phyloP scores from a whole-genome alignment of 2,888 invertebrate genomes.

The Steinernema carpocapsae region DNA sequence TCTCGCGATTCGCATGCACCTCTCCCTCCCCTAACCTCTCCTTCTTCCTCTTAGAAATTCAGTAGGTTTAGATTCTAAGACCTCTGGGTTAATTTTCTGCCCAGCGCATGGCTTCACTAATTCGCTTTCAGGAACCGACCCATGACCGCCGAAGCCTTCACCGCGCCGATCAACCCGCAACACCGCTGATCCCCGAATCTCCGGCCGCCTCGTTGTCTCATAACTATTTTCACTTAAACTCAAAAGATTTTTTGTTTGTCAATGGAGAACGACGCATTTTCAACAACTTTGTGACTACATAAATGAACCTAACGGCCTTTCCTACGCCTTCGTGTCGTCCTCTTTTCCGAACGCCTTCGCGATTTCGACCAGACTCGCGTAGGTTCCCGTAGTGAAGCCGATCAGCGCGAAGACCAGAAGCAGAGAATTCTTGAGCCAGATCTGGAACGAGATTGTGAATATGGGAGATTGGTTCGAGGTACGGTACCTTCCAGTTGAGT shows the following conservation, averaged over 20 bases:
- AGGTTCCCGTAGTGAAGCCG: conserved; percentile 65
- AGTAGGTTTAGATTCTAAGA: no score
- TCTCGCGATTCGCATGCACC: neutral
- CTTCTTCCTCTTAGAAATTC: conserved; percentile 1
- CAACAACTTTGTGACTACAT: no score
- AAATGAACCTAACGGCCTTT: no score
- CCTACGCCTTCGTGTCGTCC: conserved; percentile 35
- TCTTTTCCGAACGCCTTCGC: conserved; percentile 47
- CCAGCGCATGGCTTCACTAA: conserved; percentile 12
- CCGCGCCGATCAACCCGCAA: conserved; percentile 68
- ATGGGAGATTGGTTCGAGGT: conserved; percentile 33
- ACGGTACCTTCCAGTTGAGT: conserved; percentile 19
- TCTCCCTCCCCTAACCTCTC: neutral
- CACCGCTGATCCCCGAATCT: conserved; percentile 44
- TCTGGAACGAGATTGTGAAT: conserved; percentile 48
- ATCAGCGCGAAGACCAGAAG: conserved; percentile 61
- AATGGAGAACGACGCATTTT: conserved; percentile 11
- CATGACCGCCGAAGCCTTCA: conserved; percentile 68
- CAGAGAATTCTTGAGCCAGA: conserved; percentile 55
- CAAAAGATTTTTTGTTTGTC: neutral
- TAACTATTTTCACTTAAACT: conserved; percentile 13
- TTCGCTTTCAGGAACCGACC: conserved; percentile 65
- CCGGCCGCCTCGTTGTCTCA: conserved; percentile 16
- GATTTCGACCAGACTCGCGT: conserved; percentile 64
- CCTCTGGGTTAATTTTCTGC: no score